phyloP scores from a whole-genome alignment of 2,888 invertebrate species.

The Trachelus stipa region DNA sequence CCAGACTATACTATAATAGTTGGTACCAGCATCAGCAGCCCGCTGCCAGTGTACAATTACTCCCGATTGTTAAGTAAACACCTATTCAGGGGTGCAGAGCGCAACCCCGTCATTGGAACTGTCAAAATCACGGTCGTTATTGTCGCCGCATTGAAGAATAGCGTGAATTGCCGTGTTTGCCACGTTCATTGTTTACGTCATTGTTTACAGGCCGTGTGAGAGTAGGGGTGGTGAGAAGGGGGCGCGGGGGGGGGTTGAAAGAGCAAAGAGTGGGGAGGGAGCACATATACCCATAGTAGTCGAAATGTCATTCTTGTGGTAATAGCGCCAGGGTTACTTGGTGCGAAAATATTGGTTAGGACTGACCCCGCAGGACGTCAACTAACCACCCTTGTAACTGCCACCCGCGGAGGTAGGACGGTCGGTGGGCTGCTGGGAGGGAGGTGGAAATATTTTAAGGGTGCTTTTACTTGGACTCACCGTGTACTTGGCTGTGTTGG shows the following conservation, averaged over 20 bases:
- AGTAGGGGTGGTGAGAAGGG: no score
- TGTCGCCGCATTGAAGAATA: constrained; percentile 15
- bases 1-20: neutral
- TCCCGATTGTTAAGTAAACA: constrained; percentile 25
- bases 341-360: constrained; percentile 8
- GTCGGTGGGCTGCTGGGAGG: no score
- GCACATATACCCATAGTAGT: neutral
- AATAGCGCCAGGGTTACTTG: constrained; percentile 1
- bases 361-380: neutral
- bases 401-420: no score
- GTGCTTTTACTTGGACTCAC: no score
- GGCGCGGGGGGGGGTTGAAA: no score
- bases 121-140: constrained; percentile 9
- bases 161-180: constrained; percentile 25
- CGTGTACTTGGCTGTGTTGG: no score
- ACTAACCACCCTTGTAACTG: neutral
- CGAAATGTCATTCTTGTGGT: neutral
- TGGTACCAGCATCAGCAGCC: neutral
- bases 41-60: constrained; percentile 21
- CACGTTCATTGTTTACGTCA: constrained; percentile 14
- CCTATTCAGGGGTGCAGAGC: constrained; percentile 7
- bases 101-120: constrained; percentile 8
- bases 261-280: no score
- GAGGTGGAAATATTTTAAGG: no score
- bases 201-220: constrained; percentile 17